A percentile compares a stretch with the other conserved stretches of the same genome.
Evolutionary conservation across 2,113 vertebrate genomes (phyloP).

Genomic region (Burhinus bistriatus): DNA sequence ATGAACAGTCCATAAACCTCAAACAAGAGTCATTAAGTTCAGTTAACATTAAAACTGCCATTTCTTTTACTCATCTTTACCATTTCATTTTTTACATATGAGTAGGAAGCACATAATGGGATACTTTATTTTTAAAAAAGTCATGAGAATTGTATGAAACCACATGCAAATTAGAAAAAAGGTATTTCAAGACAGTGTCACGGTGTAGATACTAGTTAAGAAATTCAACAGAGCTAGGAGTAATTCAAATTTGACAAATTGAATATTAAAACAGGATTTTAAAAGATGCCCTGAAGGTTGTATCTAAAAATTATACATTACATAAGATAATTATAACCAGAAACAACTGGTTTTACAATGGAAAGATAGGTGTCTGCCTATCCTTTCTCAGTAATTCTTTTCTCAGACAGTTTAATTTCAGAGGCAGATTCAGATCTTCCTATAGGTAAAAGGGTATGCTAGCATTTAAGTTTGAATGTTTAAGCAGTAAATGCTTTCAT

Average conservation of each 20-base stretch:
- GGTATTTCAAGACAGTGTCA: neutral
- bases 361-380: neutral
- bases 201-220: neutral
- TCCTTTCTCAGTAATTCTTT: neutral
- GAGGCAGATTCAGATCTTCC: neutral
- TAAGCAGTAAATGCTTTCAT: neutral
- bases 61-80: neutral
- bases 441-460: neutral
- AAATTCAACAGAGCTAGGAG: neutral
- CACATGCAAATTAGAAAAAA: neutral
- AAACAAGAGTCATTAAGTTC: neutral
- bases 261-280: neutral
- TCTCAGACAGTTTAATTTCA: neutral
- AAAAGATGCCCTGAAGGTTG: neutral
- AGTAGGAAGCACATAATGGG: neutral
- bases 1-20: neutral
- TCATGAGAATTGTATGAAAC: neutral
- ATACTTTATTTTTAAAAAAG: neutral
- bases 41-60: neutral
- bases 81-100: neutral
- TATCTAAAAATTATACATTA: neutral
- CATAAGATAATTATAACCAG: neutral
- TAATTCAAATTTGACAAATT: neutral
- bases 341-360: neutral
- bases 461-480: neutral